Conservation (phyloP, 37 sponge, comb jelly and placozoan genomes). For the Crambe crambe region DNA sequence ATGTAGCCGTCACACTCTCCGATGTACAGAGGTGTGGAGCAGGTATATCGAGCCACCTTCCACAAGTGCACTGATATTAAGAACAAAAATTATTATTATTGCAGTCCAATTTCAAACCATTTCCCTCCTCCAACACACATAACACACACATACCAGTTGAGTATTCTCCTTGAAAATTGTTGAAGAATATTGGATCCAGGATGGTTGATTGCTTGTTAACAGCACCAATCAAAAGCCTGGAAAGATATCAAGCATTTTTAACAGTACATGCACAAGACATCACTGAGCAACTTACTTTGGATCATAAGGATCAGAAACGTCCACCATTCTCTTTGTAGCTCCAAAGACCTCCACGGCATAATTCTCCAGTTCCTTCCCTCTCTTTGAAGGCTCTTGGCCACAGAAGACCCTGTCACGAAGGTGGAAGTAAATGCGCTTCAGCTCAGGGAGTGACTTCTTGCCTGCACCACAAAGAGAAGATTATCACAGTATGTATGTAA, state of each 20-base stretch:
- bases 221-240: slow-evolving; percentile 42
- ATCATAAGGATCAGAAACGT: not conserved
- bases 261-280: not conserved
- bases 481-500: too few species aligned
- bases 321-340: not conserved
- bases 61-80: slow-evolving; percentile 25
- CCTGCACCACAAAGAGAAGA: too few species aligned
- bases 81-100: not conserved
- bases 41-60: slow-evolving; percentile 60
- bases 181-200: slow-evolving; percentile 43
- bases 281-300: slow-evolving; percentile 17
- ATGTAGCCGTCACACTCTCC: slow-evolving; percentile 37
- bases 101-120: not conserved
- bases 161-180: slow-evolving; percentile 34
- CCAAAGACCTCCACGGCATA: slow-evolving; percentile 15
- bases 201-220: slow-evolving; percentile 39
- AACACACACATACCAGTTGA: slow-evolving; percentile 23
- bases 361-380: slow-evolving; percentile 16
- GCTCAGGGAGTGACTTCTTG: slow-evolving; percentile 19
- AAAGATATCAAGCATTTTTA: not conserved
- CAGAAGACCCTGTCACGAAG: slow-evolving; percentile 25
- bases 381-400: not conserved
- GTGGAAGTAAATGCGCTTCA: slow-evolving; percentile 29
- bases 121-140: too few species aligned
- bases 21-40: slow-evolving; percentile 29